These are phyloP conservation scores for Spea multiplicata DNA, from an alignment of 2,113 vertebrate genomes.

Conservation along the genomic window DNA sequence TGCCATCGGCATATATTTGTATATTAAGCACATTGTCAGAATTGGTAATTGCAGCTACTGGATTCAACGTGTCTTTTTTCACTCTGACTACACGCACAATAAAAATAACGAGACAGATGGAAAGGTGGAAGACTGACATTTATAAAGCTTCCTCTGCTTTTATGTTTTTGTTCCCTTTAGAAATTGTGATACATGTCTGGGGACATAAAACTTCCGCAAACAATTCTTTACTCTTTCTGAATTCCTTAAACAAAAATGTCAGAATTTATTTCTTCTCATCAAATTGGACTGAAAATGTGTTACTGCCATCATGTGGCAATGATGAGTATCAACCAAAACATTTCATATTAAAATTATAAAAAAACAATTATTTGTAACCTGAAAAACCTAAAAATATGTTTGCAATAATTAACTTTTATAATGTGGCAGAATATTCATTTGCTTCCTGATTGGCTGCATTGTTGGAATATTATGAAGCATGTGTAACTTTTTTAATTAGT, in stretches of 20 bases:
- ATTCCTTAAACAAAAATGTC: not conserved
- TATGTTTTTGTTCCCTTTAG: constrained; percentile 9
- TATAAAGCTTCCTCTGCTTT: constrained; percentile 21
- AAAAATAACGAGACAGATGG: constrained; percentile 33
- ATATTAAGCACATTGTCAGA: not conserved
- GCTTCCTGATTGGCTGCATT: no score
- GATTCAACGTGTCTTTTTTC: constrained; percentile 28
- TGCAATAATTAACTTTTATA: no score
- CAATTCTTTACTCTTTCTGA: constrained; percentile 32
- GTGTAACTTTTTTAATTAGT: no score
- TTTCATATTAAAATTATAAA: no score
- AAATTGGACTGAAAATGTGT: not conserved
- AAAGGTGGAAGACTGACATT: constrained; percentile 27
- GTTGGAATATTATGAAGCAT: no score
- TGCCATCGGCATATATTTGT: no score
- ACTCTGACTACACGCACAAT: constrained; percentile 16
- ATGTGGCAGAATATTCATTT: no score
- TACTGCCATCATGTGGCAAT: constrained; percentile 30
- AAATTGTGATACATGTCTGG: constrained; percentile 40
- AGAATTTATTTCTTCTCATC: no score
- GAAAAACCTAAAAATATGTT: no score
- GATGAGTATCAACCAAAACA: no score
- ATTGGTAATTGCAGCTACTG: constrained; percentile 27
- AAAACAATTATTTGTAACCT: no score
- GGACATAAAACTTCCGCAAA: constrained; percentile 43